Base-by-base conservation (phyloP, 1,140 invertebrate species). In the Daktulosphaira vitifoliae region DNA sequence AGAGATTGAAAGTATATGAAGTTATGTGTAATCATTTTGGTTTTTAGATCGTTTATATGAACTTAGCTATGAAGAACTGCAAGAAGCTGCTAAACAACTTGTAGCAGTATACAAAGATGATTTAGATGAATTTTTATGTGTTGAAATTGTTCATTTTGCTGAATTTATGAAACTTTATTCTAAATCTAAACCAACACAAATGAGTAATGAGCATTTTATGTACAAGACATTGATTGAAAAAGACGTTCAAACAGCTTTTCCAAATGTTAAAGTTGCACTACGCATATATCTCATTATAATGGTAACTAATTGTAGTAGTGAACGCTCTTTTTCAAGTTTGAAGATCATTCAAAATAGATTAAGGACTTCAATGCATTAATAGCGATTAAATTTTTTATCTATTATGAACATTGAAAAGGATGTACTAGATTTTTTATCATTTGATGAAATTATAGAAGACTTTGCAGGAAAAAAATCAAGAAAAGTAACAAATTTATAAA, bases 91-190 rank as follows among this genome's bases (percentile, higher is more conserved):
- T 50, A 25, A 50, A 15, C 18, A 29, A 29, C 25, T 29, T 51
- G 25, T 51, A 51, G n/a, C 49, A 20, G 15, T 29, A 51, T 51
- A 51, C n/a, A 13, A 51, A 11, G 48, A 50, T 15, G 8, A 48
- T 22, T 48, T 23, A 23, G 20, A 48, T 22, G 18, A 48, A 48
- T n/a, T n/a, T n/a, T n/a, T n/a, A n/a, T 23, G 44, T 7, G 20
- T 48, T 18, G 20, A 22, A 22, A 48, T 48, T 22, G 15, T 48
- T 48, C 4, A 23, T 23, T 48, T 48, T 48, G 20, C 44, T 48
- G 20, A 48, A 48, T 51, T 51, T 29, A 29, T 51, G 18, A 51
- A 51, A 51, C 49, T 51, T 51, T 29, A 51, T 51, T 51, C 25
- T 37, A 37, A 37, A 7, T 37, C 5, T n/a, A 51, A 18, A 18